Conservation (phyloP, 2,797 vertebrate genomes). For the Pseudochirops cupreus region DNA sequence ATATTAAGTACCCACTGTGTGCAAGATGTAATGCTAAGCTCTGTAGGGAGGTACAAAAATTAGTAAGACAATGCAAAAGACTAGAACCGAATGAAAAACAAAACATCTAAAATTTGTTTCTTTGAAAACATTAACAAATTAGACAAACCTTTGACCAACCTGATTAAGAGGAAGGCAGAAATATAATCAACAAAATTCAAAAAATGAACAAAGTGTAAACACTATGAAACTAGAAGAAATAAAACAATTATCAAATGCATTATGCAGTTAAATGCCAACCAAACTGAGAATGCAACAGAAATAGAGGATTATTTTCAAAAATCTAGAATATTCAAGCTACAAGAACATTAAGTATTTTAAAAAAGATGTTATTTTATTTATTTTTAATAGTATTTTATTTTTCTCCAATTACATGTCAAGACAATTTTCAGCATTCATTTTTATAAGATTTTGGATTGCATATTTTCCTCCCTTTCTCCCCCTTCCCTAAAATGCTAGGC, state of each 20-base stretch:
- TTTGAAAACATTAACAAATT: background rate
- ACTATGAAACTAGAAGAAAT: background rate
- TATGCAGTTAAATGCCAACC: background rate
- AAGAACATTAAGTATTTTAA: background rate
- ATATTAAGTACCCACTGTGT: background rate
- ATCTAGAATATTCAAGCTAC: background rate
- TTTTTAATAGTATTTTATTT: background rate
- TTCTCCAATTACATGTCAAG: background rate
- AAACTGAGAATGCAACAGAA: background rate
- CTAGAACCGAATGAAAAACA: background rate
- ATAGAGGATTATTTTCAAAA: background rate
- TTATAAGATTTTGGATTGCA: background rate
- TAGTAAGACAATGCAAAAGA: background rate
- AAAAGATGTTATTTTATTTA: background rate
- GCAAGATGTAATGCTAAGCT: background rate
- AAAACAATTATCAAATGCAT: background rate
- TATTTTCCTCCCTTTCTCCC: background rate
- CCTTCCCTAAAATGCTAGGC: background rate
- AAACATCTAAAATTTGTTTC: background rate
- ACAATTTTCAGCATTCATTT: background rate
- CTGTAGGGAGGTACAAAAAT: background rate
- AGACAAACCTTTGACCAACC: background rate
- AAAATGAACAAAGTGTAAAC: background rate
- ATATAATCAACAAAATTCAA: background rate
- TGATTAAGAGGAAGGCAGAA: background rate